Percentiles rank a stretch among this genome's conserved stretches.
phyloP scores from a whole-genome alignment of 2,888 invertebrate species.

The Phalera bucephala region DNA sequence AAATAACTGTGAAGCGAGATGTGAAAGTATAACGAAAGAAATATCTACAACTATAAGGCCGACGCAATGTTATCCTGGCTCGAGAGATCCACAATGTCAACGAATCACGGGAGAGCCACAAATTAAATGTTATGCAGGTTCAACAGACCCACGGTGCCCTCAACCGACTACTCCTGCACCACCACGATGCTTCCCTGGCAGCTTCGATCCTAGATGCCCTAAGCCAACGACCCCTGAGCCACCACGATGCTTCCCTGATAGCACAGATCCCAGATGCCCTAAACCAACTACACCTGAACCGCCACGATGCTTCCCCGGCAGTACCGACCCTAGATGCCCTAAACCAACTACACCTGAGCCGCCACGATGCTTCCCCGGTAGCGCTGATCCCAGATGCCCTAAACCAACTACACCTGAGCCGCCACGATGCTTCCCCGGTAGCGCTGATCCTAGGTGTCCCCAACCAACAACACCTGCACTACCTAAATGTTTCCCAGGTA shows the following conservation, averaged over 20 bases:
- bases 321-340: conserved; percentile 46
- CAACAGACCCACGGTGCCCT: conserved; percentile 35
- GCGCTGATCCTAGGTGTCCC: conserved; percentile 42
- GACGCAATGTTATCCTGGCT: conserved; percentile 56
- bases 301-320: conserved; percentile 39
- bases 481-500: conserved; percentile 11
- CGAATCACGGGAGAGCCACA: conserved; percentile 42
- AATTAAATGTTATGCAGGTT: conserved; percentile 48
- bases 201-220: conserved; percentile 37
- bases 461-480: conserved; percentile 25
- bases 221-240: conserved; percentile 34
- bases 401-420: conserved; percentile 24
- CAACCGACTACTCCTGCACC: conserved; percentile 27
- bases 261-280: conserved; percentile 29
- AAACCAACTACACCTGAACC: conserved; percentile 33
- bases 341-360: conserved; percentile 29
- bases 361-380: conserved; percentile 38
- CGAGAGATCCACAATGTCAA: conserved; percentile 56
- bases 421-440: conserved; percentile 45
- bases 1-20: conserved; percentile 63
- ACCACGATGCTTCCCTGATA: conserved; percentile 31
- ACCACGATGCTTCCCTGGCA: conserved; percentile 27
- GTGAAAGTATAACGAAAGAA: conserved; percentile 53
- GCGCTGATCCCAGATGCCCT: conserved; percentile 33
- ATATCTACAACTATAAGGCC: conserved; percentile 57